Evolutionary conservation across 2,888 invertebrate genomes (phyloP), one percentile per base, ranked within the genome.

Genomic region (Tachina fera): DNA sequence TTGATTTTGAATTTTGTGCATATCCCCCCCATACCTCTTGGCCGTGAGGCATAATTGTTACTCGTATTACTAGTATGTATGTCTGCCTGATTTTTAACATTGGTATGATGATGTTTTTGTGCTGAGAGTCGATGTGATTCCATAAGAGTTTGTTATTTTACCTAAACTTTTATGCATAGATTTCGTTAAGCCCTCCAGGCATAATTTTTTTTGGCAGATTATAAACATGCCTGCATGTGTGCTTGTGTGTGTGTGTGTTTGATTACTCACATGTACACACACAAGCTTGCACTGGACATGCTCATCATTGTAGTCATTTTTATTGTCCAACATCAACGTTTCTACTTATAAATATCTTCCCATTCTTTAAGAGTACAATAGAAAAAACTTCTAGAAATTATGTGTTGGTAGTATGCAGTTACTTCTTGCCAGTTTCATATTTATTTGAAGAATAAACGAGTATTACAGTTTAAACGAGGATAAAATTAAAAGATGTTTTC

Each of bases 131-230:
- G 67, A 60, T 80, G 47, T 76, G 75, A 53, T 65, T 75, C 60
- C 72, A 77, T 63, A 77, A 77, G 65, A 72, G 68, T 81, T 76
- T 71, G 75, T 75, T 79, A 74, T 65, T 79, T 79, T 79, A 75
- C 63, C 70, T 63, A 75, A 81, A 75, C 75, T 83, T 83, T 77
- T 85, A 68, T 81, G 70, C 75, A 86, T 79, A 79, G 82, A 86
- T 82, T 83, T 83, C 31, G 65, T 79, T 83, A 79, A 83, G 82
- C 71, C 86, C 76, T 79, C 61, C 67, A 79, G 86, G 82, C 75
- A 83, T 6, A 31, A 31, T 31, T 31, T 31, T 31, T 86, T 86
- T 76, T 58, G 75, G n/a, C 79, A 65, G 86, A 83, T 86, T 86
- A 82, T 79, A 71, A 47, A 51, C 71, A 77, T 76, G 45, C 16